These are phyloP conservation scores for Scortum barcoo DNA, from an alignment of 2,113 vertebrate genomes.

Conservation along the genomic window DNA sequence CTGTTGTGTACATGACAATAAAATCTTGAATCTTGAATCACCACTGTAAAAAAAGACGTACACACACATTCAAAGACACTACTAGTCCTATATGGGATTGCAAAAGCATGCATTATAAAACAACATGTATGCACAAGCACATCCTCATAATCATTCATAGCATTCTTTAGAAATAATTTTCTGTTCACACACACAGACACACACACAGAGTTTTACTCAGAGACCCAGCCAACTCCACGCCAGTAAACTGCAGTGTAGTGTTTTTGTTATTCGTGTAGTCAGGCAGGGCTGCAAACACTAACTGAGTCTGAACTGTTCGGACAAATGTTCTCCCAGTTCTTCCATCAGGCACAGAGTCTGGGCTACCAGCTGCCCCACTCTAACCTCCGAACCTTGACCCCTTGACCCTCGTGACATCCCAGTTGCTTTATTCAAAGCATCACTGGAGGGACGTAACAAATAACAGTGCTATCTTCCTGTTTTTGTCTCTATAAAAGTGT, in stretches of 20 bases:
- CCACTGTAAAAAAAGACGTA: constrained; percentile 9
- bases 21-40: too few species aligned
- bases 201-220: not conserved
- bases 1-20: too few species aligned
- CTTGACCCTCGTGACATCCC: not conserved
- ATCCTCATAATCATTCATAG: constrained; percentile 34
- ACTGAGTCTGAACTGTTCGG: constrained; percentile 44
- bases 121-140: constrained; percentile 5
- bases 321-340: constrained; percentile 60
- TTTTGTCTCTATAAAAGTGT: too few species aligned
- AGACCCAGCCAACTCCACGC: constrained; percentile 5
- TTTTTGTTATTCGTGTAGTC: constrained; percentile 52
- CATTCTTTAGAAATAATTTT: constrained; percentile 17
- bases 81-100: not conserved
- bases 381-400: constrained; percentile 50
- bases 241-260: constrained; percentile 21
- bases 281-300: constrained; percentile 34
- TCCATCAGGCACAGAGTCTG: constrained; percentile 9
- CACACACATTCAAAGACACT: not conserved
- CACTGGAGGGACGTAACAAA: not conserved
- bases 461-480: not conserved
- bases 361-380: constrained; percentile 22
- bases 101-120: constrained; percentile 22
- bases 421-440: not conserved
- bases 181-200: not conserved